phyloP scores from a whole-genome alignment of 2,113 vertebrate genomes.

The Leucopternis melanops region DNA sequence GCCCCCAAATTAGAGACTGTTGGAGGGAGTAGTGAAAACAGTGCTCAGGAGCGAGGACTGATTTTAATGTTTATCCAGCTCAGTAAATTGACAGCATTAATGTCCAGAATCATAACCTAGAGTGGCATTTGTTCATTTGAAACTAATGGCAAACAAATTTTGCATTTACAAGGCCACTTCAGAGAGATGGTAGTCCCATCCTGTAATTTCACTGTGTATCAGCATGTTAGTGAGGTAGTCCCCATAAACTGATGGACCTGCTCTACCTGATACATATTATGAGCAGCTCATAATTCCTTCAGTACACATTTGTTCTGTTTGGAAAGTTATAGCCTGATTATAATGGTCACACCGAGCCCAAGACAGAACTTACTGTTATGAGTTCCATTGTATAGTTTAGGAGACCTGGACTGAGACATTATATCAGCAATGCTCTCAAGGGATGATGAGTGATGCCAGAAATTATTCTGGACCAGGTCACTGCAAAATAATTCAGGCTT shows the following conservation, averaged over 20 bases:
- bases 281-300: background rate
- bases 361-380: conserved; percentile 1
- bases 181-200: background rate
- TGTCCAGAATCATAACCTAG: background rate
- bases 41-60: background rate
- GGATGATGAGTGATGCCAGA: conserved; percentile 27
- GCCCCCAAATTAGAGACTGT: background rate
- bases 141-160: background rate
- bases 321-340: background rate
- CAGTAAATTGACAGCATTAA: background rate
- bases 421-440: background rate
- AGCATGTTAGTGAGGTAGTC: background rate
- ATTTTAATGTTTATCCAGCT: conserved; percentile 2
- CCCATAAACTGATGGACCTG: background rate
- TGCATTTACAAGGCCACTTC: background rate
- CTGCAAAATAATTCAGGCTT: conserved; percentile 5
- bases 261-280: background rate
- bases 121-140: background rate
- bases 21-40: background rate
- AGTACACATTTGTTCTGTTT: background rate
- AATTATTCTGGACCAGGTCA: background rate
- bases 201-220: background rate
- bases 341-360: background rate
- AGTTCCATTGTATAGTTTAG: conserved; percentile 25
- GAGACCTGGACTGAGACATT: background rate